A percentile compares a stretch with the other conserved stretches of the same genome.
Conservation (phyloP, 2,888 invertebrate genomes). For the Pristionchus fissidentatus region DNA sequence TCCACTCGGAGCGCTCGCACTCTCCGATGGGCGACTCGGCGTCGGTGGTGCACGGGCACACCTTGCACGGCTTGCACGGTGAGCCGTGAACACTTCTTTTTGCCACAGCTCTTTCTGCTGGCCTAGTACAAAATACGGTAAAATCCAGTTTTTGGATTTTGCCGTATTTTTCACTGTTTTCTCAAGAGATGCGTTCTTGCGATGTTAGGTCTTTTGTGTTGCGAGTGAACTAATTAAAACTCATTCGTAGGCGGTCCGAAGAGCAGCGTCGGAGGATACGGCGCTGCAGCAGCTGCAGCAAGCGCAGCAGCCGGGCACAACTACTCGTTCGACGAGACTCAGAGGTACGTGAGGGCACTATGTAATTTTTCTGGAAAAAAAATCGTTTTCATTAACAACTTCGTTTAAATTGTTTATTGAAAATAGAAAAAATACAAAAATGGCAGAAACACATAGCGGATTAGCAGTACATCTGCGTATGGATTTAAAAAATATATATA, state of each 20-base stretch:
- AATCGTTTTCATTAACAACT: too few species aligned
- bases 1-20: conserved; percentile 27
- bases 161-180: background rate
- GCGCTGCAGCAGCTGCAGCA: too few species aligned
- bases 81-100: background rate
- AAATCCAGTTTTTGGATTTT: background rate
- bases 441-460: too few species aligned
- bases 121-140: too few species aligned
- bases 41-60: conserved; percentile 4
- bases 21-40: conserved; percentile 12
- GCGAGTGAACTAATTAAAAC: background rate
- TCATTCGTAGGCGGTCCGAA: background rate
- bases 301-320: background rate
- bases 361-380: too few species aligned
- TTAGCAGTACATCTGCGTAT: too few species aligned
- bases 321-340: conserved; percentile 17
- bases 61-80: too few species aligned
- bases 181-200: background rate
- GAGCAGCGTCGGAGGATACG: conserved; percentile 8
- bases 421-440: too few species aligned
- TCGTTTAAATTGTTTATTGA: too few species aligned
- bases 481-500: too few species aligned
- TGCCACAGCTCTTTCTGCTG: too few species aligned
- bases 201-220: background rate
- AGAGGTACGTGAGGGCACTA: background rate